Conservation (phyloP, 2,888 invertebrate genomes). For the Tribolium freemani region DNA sequence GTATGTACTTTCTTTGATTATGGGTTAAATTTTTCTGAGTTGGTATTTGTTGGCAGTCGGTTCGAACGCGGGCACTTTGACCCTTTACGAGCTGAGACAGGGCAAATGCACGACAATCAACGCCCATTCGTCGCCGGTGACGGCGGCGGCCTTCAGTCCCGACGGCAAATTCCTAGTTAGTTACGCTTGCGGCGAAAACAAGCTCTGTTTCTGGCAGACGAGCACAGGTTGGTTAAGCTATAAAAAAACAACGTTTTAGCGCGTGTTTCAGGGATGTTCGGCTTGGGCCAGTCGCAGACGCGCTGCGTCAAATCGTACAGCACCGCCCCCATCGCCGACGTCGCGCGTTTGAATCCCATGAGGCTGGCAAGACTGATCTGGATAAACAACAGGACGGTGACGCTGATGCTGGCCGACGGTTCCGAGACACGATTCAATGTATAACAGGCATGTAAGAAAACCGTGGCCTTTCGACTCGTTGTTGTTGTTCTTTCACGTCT, state of each 20-base stretch:
- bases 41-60: slow-evolving; percentile 75
- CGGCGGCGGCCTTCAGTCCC: slow-evolving; percentile 95
- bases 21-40: background rate
- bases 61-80: slow-evolving; percentile 91
- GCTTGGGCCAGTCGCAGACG: slow-evolving; percentile 96
- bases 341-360: slow-evolving; percentile 88
- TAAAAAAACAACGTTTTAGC: background rate
- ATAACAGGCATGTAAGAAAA: slow-evolving; percentile 66
- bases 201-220: slow-evolving; percentile 98
- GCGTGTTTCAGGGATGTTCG: slow-evolving; percentile 84
- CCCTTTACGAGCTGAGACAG: slow-evolving; percentile 95
- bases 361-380: slow-evolving; percentile 93
- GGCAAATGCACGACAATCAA: slow-evolving; percentile 94
- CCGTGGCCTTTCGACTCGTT: slow-evolving; percentile 60
- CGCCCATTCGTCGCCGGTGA: slow-evolving; percentile 91
- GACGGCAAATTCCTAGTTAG: slow-evolving; percentile 98
- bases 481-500: slow-evolving; percentile 54
- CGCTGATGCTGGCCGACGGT: slow-evolving; percentile 95
- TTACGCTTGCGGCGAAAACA: slow-evolving; percentile 94
- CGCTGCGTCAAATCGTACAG: slow-evolving; percentile 96
- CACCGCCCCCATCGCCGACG: slow-evolving; percentile 92
- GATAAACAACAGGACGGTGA: slow-evolving; percentile 94
- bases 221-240: slow-evolving; percentile 75
- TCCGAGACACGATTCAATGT: slow-evolving; percentile 90
- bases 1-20: slow-evolving; percentile 60